A percentile compares a stretch with the other conserved stretches of the same genome.
Conservation (phyloP, 2,113 vertebrate species). For the Lamprotornis superbus region DNA sequence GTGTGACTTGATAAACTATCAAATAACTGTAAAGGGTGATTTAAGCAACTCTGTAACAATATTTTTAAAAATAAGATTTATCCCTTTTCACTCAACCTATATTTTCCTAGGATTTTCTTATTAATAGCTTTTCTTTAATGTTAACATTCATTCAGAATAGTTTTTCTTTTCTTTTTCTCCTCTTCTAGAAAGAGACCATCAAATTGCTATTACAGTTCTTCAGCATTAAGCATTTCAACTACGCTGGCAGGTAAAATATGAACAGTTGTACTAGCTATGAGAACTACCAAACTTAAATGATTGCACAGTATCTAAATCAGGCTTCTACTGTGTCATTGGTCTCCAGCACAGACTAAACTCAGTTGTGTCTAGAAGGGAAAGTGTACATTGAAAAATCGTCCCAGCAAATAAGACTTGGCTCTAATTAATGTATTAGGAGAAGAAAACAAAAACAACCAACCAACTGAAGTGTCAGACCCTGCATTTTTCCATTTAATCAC, state of each 20-base stretch:
- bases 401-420: not conserved
- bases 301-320: not conserved
- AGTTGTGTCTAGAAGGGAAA: not conserved
- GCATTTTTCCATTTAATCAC: not conserved
- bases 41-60: not conserved
- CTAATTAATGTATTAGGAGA: not conserved
- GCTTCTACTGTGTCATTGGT: not conserved
- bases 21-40: not conserved
- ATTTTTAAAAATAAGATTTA: not conserved
- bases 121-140: not conserved
- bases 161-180: not conserved
- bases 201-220: not conserved
- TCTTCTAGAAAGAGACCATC: slow-evolving; percentile 28
- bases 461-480: not conserved
- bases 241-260: slow-evolving; percentile 65
- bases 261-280: not conserved
- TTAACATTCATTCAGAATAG: not conserved
- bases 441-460: not conserved
- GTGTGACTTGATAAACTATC: not conserved
- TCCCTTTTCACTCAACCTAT: not conserved
- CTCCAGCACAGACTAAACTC: not conserved
- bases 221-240: slow-evolving; percentile 42
- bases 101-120: not conserved
- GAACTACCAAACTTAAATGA: not conserved
- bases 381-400: not conserved